These are phyloP conservation scores for Pseudorectes ferrugineus DNA, from an alignment of 2,113 vertebrate species.

Conservation along the genomic window DNA sequence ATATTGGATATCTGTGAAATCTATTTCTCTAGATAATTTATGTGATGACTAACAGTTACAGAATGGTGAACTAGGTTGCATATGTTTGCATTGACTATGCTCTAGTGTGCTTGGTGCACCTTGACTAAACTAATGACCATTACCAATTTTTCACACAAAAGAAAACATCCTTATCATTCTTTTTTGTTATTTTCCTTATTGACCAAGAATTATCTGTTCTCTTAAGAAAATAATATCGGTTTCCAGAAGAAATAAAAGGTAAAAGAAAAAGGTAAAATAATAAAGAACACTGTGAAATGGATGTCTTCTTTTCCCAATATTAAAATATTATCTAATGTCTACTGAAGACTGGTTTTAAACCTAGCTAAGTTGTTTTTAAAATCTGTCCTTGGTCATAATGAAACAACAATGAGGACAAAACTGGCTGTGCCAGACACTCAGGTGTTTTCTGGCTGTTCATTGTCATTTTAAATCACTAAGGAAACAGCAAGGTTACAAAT, in stretches of 20 bases:
- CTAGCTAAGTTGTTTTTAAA: background rate
- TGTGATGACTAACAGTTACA: background rate
- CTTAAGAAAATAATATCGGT: background rate
- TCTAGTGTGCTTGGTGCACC: background rate
- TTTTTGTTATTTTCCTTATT: background rate
- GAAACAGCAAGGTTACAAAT: background rate
- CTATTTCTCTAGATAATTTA: constrained; percentile 24
- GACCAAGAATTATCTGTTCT: background rate
- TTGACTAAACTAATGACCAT: constrained; percentile 12
- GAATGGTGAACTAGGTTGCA: constrained; percentile 6
- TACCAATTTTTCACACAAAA: background rate
- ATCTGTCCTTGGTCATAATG: background rate
- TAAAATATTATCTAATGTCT: background rate
- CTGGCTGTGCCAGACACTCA: background rate
- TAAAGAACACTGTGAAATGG: background rate
- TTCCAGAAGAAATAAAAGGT: background rate
- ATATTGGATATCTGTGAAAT: background rate
- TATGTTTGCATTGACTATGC: constrained; percentile 1
- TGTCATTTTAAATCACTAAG: background rate
- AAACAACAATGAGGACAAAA: background rate
- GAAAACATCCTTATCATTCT: background rate
- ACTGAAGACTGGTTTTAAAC: background rate
- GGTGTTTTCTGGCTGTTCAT: background rate
- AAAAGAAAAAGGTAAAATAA: background rate
- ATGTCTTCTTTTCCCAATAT: background rate